These are phyloP conservation scores for Sebastes hubbsi DNA, from an alignment of 2,797 vertebrate species.

Conservation along the genomic window DNA sequence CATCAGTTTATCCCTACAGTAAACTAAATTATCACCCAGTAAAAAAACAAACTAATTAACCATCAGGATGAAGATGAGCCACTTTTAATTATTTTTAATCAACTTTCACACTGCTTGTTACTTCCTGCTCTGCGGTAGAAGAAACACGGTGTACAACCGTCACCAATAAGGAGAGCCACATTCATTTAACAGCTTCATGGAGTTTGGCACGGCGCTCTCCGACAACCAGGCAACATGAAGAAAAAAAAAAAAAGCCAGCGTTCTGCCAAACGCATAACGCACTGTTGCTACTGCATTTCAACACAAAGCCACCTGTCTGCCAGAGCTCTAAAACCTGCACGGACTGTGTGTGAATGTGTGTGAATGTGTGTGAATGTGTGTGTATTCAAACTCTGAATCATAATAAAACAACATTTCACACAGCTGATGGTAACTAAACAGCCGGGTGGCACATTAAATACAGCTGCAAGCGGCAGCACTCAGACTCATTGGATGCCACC, in stretches of 20 bases:
- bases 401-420: constrained; percentile 25
- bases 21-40: no score
- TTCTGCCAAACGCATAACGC: constrained; percentile 46
- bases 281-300: constrained; percentile 30
- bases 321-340: constrained; percentile 17
- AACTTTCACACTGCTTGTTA: not conserved
- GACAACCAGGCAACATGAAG: constrained; percentile 1
- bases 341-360: not conserved
- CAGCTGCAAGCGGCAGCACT: constrained; percentile 23
- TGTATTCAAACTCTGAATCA: constrained; percentile 18
- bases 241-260: constrained; percentile 21
- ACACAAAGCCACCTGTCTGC: constrained; percentile 41
- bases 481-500: constrained; percentile 23
- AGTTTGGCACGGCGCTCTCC: not conserved
- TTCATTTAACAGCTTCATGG: not conserved
- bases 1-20: no score
- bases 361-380: not conserved
- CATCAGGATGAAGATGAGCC: not conserved
- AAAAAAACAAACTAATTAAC: not conserved
- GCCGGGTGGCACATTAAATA: constrained; percentile 15
- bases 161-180: not conserved
- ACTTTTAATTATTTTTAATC: not conserved
- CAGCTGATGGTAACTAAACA: constrained; percentile 28
- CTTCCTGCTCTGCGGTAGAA: not conserved
- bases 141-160: not conserved